These are phyloP conservation scores for Morone saxatilis DNA, from an alignment of 2,113 vertebrate species.

Conservation along the genomic window DNA sequence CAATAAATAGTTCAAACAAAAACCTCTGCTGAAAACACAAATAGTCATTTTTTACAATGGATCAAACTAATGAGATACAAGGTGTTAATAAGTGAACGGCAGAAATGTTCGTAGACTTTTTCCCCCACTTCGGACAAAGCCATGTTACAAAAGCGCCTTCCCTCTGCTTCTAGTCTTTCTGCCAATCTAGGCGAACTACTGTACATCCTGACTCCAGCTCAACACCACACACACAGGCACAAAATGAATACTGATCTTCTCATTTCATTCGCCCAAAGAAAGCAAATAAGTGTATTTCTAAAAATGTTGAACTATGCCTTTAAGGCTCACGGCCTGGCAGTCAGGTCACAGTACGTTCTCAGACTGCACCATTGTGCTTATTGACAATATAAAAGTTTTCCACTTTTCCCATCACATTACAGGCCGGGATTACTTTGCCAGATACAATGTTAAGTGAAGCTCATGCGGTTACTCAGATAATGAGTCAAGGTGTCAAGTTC, in stretches of 20 bases:
- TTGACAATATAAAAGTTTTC: background rate
- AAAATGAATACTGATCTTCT: background rate
- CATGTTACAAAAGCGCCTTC: background rate
- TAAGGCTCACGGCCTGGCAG: background rate
- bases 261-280: background rate
- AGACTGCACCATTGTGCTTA: background rate
- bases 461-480: conserved; percentile 16
- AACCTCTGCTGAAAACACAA: no score
- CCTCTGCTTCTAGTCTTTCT: background rate
- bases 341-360: background rate
- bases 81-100: background rate
- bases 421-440: background rate
- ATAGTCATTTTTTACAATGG: no score
- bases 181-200: background rate
- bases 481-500: conserved; percentile 37
- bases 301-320: background rate
- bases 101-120: no score
- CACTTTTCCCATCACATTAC: background rate
- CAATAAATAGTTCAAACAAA: background rate
- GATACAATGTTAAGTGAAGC: conserved; percentile 10
- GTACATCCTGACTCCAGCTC: background rate
- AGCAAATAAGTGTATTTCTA: background rate
- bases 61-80: background rate
- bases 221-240: background rate
- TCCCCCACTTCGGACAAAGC: background rate